Evolutionary conservation across 1,140 invertebrate genomes (phyloP).

Genomic region (Apocrypta bakeri): DNA sequence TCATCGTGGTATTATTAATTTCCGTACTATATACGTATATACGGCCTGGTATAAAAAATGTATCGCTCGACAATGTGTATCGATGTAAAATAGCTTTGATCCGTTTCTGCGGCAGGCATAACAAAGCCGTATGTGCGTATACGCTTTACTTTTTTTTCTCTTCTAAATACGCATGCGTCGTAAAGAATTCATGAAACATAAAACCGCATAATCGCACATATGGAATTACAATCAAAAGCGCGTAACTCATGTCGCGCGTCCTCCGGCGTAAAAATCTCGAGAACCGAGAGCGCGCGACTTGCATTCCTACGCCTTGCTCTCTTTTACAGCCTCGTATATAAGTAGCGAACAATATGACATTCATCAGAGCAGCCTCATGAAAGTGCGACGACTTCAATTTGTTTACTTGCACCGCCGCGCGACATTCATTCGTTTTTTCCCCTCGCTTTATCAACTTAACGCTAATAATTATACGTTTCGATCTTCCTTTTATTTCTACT

Average conservation of each 20-base stretch:
- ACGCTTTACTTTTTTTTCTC: too few relatives aligned
- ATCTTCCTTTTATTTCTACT: too few relatives aligned
- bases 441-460: neutral
- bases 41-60: too few relatives aligned
- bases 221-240: conserved; percentile 36
- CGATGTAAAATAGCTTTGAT: too few relatives aligned
- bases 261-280: conserved; percentile 3
- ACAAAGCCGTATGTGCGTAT: too few relatives aligned
- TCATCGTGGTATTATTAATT: too few relatives aligned
- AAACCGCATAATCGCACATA: neutral
- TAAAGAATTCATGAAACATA: conserved; percentile 18
- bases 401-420: neutral
- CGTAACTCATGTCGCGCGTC: conserved; percentile 32
- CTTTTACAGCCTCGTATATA: neutral
- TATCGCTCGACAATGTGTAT: too few relatives aligned
- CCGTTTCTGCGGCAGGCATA: too few relatives aligned
- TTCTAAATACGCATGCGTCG: neutral
- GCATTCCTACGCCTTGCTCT: conserved; percentile 10
- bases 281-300: neutral
- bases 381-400: neutral
- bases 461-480: neutral
- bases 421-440: neutral
- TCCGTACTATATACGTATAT: too few relatives aligned
- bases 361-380: neutral
- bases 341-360: conserved; percentile 31